Evolutionary conservation across 1,140 invertebrate genomes (phyloP).

Genomic region (Lordiphosa collinella): DNA sequence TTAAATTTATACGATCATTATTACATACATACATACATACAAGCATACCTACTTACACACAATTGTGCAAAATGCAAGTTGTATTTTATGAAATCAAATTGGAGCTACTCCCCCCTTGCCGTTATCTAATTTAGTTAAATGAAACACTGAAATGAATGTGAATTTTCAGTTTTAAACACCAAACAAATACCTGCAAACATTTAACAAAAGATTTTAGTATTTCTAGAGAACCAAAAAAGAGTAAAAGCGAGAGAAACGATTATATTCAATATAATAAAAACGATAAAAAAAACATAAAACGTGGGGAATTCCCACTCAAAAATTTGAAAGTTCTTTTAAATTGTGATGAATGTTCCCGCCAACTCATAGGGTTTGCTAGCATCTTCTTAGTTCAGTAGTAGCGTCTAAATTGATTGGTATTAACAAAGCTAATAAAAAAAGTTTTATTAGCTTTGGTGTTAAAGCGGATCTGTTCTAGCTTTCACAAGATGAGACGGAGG

Average conservation of each 20-base stretch:
- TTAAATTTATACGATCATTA: conserved; percentile 46
- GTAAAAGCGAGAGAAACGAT: conserved; percentile 38
- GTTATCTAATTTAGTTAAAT: conserved; percentile 15
- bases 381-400: no score
- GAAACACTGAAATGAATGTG: conserved; percentile 12
- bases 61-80: conserved; percentile 25
- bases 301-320: no score
- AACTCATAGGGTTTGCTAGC: no score
- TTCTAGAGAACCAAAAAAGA: conserved; percentile 60
- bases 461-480: no score
- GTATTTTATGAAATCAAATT: conserved; percentile 38
- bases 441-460: no score
- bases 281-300: conserved; percentile 12
- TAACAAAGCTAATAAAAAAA: no score
- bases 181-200: conserved; percentile 47
- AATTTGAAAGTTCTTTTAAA: no score
- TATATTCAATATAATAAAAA: conserved; percentile 51
- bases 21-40: conserved; percentile 29
- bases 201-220: conserved; percentile 64
- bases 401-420: no score
- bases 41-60: conserved; percentile 9
- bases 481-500: no score
- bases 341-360: no score
- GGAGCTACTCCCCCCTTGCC: conserved; percentile 20
- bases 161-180: conserved; percentile 35